Conservation (phyloP, 2,797 vertebrate genomes). For the Anguilla marmorata region DNA sequence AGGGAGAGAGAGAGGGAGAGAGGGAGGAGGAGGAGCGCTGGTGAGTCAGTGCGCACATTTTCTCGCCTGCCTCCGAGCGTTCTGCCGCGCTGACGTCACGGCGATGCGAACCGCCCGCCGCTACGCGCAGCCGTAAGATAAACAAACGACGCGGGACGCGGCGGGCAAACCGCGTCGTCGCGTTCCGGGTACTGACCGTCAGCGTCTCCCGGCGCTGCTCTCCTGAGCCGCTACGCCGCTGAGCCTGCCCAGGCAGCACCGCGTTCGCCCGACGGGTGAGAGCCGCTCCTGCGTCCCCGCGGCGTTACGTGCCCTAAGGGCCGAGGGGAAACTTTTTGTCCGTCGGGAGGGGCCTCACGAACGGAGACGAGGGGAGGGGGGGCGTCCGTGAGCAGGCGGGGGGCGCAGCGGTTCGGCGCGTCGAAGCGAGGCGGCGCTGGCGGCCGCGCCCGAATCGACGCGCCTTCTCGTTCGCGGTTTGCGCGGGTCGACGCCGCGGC, state of each 20-base stretch:
- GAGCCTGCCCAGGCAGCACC: background rate
- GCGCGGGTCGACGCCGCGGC: background rate
- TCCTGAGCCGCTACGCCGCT: background rate
- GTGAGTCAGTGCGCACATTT: slow-evolving; percentile 21
- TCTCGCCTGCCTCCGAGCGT: slow-evolving; percentile 3
- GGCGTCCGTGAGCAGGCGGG: background rate
- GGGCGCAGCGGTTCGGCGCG: background rate
- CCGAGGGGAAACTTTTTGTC: background rate
- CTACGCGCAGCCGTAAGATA: background rate
- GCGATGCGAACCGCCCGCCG: background rate
- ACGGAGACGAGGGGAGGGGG: background rate
- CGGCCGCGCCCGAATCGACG: background rate
- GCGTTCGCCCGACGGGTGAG: background rate
- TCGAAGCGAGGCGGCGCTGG: background rate
- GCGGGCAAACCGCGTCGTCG: background rate
- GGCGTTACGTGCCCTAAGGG: background rate
- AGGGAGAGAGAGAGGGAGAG: background rate
- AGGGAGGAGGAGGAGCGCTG: background rate
- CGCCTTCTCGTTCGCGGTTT: slow-evolving; percentile 1
- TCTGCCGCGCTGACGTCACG: slow-evolving; percentile 1
- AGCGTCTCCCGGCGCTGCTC: background rate
- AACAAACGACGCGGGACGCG: background rate
- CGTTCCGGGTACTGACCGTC: background rate
- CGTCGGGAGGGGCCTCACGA: background rate
- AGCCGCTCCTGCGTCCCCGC: background rate